Evolutionary conservation across 2,888 invertebrate genomes (phyloP).

Genomic region (Heliconius ethilla): DNA sequence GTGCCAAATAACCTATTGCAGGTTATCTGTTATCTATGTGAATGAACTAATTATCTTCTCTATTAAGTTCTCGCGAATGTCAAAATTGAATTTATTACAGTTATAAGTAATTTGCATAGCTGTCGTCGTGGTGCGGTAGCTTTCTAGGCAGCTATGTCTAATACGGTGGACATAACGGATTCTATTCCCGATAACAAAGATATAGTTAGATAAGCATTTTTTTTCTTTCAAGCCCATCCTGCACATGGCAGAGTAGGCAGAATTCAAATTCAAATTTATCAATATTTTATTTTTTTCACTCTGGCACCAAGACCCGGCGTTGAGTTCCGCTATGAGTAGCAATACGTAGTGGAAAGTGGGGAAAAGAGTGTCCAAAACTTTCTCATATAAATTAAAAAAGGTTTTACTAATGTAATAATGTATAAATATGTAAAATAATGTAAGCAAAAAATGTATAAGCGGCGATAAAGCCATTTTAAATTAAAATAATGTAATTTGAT

Average conservation of each 20-base stretch:
- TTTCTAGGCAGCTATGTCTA: not conserved
- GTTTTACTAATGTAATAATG: not conserved
- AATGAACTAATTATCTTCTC: not conserved
- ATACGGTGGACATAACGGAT: not conserved
- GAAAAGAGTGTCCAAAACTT: too few relatives aligned
- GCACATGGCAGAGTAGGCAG: too few relatives aligned
- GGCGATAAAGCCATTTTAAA: not conserved
- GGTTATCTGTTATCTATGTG: not conserved
- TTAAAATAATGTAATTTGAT: constrained; percentile 5
- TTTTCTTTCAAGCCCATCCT: not conserved
- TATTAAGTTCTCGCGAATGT: not conserved
- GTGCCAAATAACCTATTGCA: not conserved
- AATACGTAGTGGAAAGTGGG: too few relatives aligned
- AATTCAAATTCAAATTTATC: too few relatives aligned
- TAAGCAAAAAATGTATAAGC: not conserved
- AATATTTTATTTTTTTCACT: too few relatives aligned
- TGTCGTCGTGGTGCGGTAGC: not conserved
- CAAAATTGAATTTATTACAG: constrained; percentile 11
- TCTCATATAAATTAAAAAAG: too few relatives aligned
- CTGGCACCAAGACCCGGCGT: too few relatives aligned
- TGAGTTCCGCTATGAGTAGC: too few relatives aligned
- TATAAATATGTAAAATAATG: not conserved
- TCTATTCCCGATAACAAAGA: not conserved
- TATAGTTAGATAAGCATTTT: not conserved
- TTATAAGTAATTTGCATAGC: not conserved